Conservation (phyloP, 2,888 invertebrate genomes). For the Exocentrus adspersus region DNA sequence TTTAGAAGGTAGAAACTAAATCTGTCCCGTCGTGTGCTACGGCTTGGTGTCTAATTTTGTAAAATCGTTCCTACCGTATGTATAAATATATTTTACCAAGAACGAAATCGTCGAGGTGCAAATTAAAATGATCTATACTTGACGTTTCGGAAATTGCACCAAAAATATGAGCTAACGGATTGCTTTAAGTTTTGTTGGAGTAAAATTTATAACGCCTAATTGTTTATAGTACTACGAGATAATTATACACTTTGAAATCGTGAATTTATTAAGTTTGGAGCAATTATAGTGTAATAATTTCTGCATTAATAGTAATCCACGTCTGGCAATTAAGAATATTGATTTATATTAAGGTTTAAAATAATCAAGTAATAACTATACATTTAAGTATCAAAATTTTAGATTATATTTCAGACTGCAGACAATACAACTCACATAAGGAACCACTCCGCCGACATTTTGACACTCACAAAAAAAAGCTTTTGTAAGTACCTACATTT, state of each 20-base stretch:
- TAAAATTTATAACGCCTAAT: background rate
- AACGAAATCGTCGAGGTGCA: conserved; percentile 2
- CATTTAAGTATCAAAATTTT: no score
- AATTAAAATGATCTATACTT: conserved; percentile 6
- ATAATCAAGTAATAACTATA: no score
- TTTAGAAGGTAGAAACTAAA: conserved; percentile 17
- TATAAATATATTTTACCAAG: conserved; percentile 7
- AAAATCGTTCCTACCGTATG: background rate
- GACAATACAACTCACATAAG: no score
- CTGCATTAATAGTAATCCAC: no score
- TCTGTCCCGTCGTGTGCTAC: conserved; percentile 18
- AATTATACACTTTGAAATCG: background rate
- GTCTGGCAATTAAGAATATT: no score
- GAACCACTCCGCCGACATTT: no score
- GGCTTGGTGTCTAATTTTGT: conserved; percentile 13
- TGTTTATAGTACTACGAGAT: background rate
- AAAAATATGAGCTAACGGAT: conserved; percentile 3
- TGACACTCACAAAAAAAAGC: no score
- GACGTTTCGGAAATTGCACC: conserved; percentile 2
- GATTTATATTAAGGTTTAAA: no score
- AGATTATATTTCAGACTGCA: no score
- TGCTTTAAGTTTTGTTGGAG: background rate
- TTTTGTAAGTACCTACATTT: no score
- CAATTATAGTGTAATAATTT: no score
- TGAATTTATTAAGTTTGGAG: no score